phyloP scores from a whole-genome alignment of 1,140 invertebrate species.

The Trichogramma pretiosum region DNA sequence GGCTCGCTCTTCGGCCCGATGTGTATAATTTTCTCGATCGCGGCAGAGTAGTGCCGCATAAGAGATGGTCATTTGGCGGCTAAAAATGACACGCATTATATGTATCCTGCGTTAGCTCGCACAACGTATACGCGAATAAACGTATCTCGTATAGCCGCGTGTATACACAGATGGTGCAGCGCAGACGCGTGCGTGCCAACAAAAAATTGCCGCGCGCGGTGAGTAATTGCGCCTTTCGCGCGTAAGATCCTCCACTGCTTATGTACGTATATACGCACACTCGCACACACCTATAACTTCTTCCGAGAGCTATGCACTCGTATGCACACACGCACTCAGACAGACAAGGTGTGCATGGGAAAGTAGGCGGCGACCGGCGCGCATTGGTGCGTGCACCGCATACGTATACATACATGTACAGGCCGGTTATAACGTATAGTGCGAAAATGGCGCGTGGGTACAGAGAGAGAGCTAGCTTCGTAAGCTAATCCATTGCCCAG shows the following conservation, averaged over 20 bases:
- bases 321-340: too few species aligned
- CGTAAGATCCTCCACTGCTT: not conserved
- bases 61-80: too few species aligned
- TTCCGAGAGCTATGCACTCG: not conserved
- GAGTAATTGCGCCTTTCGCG: conserved; percentile 3
- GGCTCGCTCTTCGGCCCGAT: too few species aligned
- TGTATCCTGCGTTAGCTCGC: too few species aligned
- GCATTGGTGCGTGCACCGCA: conserved; percentile 1
- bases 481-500: too few species aligned
- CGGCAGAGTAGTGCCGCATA: too few species aligned
- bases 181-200: not conserved
- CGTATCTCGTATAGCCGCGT: too few species aligned
- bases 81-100: too few species aligned
- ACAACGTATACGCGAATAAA: not conserved
- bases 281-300: not conserved
- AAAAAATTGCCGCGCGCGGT: not conserved
- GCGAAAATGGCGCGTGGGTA: not conserved
- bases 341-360: conserved; percentile 1
- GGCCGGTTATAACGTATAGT: too few species aligned
- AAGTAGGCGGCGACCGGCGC: not conserved
- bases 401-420: not conserved
- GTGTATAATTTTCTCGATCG: too few species aligned
- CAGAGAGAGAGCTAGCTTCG: too few species aligned
- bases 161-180: conserved; percentile 1
- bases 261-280: not conserved